These are phyloP conservation scores for Drosophila prosaltans DNA, from an alignment of 1,140 invertebrate genomes.

Conservation along the genomic window DNA sequence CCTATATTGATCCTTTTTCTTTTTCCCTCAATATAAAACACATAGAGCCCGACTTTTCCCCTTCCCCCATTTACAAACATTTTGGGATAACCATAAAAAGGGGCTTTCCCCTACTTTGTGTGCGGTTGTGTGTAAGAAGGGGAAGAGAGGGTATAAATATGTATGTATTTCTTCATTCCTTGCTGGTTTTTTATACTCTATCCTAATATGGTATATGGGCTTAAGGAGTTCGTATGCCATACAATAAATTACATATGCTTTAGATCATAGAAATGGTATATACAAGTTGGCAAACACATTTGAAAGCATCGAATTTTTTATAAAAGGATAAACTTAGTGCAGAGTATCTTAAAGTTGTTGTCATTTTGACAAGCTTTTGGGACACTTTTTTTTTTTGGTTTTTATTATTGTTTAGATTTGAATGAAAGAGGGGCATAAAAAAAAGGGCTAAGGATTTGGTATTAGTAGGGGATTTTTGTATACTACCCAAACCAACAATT, in stretches of 20 bases:
- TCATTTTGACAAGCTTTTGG: constrained; percentile 30
- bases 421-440: background rate
- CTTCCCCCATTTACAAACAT: constrained; percentile 4
- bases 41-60: too few relatives aligned
- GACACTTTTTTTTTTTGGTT: background rate
- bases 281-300: too few relatives aligned
- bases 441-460: constrained; percentile 13
- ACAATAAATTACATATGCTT: too few relatives aligned
- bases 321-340: constrained; percentile 9
- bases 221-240: too few relatives aligned
- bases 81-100: constrained; percentile 67
- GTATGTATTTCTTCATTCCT: constrained; percentile 26
- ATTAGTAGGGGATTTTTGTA: constrained; percentile 12
- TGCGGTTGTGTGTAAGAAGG: background rate
- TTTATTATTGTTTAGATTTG: constrained; percentile 23
- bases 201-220: too few relatives aligned
- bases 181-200: constrained; percentile 1
- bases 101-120: constrained; percentile 35
- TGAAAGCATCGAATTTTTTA: too few relatives aligned
- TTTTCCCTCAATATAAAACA: too few relatives aligned
- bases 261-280: too few relatives aligned
- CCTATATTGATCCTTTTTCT: constrained; percentile 4
- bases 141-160: constrained; percentile 2
- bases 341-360: constrained; percentile 62
- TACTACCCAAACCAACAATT: constrained; percentile 5